Evolutionary conservation across 2,113 vertebrate genomes (phyloP).

Genomic region (Toxotes chatareus): DNA sequence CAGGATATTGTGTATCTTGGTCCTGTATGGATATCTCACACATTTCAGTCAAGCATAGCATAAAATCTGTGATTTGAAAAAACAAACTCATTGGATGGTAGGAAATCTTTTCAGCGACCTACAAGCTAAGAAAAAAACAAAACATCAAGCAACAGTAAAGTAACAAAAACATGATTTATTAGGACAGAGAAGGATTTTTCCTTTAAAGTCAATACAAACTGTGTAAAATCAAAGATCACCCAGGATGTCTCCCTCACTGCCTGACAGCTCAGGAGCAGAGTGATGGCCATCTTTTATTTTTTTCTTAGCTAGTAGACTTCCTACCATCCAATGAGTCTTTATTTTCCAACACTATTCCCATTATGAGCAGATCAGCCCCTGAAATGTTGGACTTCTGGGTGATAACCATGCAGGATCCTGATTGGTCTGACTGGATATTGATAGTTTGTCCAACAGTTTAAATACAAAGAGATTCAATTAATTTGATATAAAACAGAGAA

Average conservation of each 20-base stretch:
- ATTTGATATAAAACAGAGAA: background rate
- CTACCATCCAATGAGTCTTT: background rate
- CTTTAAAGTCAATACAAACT: background rate
- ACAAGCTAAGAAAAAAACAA: background rate
- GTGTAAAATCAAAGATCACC: background rate
- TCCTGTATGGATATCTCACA: background rate
- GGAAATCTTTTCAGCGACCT: background rate
- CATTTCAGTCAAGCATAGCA: background rate
- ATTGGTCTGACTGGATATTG: background rate
- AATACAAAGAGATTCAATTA: background rate
- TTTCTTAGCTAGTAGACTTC: background rate
- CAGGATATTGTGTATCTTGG: background rate
- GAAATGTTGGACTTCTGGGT: background rate
- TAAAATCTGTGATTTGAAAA: background rate
- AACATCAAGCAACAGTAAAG: background rate
- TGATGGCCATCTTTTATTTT: slow-evolving; percentile 9
- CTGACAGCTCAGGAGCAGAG: background rate
- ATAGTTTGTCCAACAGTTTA: background rate
- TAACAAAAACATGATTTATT: background rate
- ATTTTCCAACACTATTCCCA: background rate
- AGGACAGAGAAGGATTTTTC: background rate
- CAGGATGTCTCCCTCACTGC: background rate
- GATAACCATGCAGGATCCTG: background rate
- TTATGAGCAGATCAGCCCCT: background rate
- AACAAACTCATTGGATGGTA: background rate